Conservation (phyloP, 2,797 vertebrate species). For the Gymnoscopelus microlampas region DNA sequence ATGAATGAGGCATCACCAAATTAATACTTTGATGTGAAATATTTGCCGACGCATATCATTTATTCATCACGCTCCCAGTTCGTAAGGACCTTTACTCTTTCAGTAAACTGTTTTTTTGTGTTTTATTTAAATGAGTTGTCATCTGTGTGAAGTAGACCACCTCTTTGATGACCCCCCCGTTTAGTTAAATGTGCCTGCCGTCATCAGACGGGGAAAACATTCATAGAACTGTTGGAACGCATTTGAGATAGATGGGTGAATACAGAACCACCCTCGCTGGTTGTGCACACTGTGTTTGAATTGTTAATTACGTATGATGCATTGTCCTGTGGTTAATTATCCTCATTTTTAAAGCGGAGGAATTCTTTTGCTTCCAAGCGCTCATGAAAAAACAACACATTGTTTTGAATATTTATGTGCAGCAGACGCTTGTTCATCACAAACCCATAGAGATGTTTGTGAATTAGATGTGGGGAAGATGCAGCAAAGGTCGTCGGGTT, state of each 20-base stretch:
- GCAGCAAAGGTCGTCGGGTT: too few relatives aligned
- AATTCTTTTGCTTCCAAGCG: conserved; percentile 10
- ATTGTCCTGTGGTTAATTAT: conserved; percentile 27
- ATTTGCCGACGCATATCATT: too few relatives aligned
- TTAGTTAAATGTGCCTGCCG: conserved; percentile 35
- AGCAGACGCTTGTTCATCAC: too few relatives aligned
- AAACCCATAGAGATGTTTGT: too few relatives aligned
- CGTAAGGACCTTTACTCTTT: conserved; percentile 19
- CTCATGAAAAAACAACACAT: conserved; percentile 15
- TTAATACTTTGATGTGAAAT: too few relatives aligned
- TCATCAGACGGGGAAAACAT: conserved; percentile 46
- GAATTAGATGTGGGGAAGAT: too few relatives aligned
- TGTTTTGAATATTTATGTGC: too few relatives aligned
- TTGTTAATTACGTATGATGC: conserved; percentile 47
- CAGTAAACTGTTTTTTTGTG: conserved; percentile 19
- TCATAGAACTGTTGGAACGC: conserved; percentile 42
- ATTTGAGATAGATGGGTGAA: conserved; percentile 34
- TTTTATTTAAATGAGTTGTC: conserved; percentile 37
- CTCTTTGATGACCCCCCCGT: conserved; percentile 8
- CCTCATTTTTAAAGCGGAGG: conserved; percentile 30
- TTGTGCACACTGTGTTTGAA: conserved; percentile 27
- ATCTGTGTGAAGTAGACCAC: conserved; percentile 48
- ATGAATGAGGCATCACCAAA: too few relatives aligned
- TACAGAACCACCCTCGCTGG: conserved; percentile 25
- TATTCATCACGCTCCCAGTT: too few relatives aligned